Conservation (phyloP, 2,797 vertebrate genomes). For the Smutsia gigantea region DNA sequence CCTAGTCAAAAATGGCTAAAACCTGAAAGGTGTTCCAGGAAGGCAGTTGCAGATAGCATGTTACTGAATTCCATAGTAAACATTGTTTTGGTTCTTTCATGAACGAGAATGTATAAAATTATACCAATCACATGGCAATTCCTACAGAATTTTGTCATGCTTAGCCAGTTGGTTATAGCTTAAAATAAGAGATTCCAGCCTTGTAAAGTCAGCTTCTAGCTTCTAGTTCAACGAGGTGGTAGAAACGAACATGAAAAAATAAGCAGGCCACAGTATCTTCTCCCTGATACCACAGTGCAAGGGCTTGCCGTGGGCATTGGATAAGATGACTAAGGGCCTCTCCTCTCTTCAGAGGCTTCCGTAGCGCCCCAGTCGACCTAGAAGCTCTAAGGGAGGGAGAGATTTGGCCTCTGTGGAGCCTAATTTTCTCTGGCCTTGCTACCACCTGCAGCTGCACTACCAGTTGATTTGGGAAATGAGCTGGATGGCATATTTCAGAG, state of each 20-base stretch:
- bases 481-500: neutral
- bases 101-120: neutral
- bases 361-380: neutral
- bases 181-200: neutral
- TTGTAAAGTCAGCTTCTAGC: neutral
- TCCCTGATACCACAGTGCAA: neutral
- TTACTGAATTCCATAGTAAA: neutral
- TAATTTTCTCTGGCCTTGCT: neutral
- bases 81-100: neutral
- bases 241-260: neutral
- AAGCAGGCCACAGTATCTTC: neutral
- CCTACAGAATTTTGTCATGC: neutral
- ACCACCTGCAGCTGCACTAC: neutral
- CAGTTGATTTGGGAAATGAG: neutral
- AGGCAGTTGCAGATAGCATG: neutral
- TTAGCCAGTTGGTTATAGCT: neutral
- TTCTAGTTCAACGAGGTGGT: neutral
- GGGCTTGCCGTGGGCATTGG: neutral
- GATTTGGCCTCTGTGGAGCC: neutral
- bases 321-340: neutral
- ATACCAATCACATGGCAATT: neutral
- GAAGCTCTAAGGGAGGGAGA: neutral
- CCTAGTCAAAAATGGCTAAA: neutral
- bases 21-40: neutral
- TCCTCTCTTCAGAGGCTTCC: neutral